Conservation (phyloP, 1,140 invertebrate species). For the Coptotermes formosanus region DNA sequence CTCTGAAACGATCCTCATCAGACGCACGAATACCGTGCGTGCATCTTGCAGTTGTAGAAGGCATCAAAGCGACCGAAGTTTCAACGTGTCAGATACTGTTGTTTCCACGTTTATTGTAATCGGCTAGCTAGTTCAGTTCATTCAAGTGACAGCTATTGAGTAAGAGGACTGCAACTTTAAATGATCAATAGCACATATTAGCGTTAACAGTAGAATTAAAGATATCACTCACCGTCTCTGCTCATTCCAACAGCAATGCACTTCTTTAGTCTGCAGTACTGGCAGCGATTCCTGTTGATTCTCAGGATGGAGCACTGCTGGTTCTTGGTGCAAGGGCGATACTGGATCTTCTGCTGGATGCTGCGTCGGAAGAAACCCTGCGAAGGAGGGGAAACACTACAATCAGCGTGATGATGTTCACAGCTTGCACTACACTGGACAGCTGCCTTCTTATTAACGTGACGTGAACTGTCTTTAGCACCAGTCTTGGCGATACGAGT, state of each 20-base stretch:
- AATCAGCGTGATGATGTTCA: background rate
- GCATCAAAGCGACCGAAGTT: too few species aligned
- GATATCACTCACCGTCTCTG: constrained; percentile 54
- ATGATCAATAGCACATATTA: too few species aligned
- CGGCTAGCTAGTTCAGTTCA: too few species aligned
- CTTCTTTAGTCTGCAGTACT: constrained; percentile 96
- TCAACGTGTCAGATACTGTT: too few species aligned
- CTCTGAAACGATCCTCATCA: too few species aligned
- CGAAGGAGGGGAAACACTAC: constrained; percentile 27
- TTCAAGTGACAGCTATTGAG: too few species aligned
- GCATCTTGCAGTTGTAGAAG: too few species aligned
- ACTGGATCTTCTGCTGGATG: constrained; percentile 98
- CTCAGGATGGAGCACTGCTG: constrained; percentile 93
- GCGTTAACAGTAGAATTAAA: too few species aligned
- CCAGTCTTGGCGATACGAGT: constrained; percentile 29
- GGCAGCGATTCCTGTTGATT: constrained; percentile 96
- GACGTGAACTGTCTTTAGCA: background rate
- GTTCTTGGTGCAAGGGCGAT: constrained; percentile 95
- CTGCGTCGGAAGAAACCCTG: constrained; percentile 71
- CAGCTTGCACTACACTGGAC: background rate
- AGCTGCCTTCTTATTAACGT: background rate
- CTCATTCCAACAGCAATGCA: constrained; percentile 98
- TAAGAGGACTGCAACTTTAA: too few species aligned
- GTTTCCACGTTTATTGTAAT: too few species aligned
- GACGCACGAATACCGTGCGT: too few species aligned